These are phyloP conservation scores for Plagodis dolabraria DNA, from an alignment of 2,888 invertebrate species.

Conservation along the genomic window DNA sequence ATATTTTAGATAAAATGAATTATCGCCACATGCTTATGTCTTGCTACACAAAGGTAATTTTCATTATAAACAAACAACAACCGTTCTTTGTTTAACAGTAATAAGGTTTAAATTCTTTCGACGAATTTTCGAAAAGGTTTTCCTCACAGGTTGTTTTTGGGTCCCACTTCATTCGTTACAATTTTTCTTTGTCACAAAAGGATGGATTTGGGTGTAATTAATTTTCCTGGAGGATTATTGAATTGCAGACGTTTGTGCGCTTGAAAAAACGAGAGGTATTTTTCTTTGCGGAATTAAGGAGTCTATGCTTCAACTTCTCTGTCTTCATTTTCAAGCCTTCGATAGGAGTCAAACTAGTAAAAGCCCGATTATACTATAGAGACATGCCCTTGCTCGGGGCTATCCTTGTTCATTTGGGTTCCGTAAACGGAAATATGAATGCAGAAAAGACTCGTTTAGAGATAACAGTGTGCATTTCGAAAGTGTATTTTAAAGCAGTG, in stretches of 20 bases:
- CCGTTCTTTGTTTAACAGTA: conserved; percentile 30
- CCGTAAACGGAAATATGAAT: too few species aligned
- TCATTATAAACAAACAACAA: conserved; percentile 24
- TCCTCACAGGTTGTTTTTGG: conserved; percentile 64
- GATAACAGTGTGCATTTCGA: too few species aligned
- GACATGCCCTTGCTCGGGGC: too few species aligned
- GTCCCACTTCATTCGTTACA: conserved; percentile 75
- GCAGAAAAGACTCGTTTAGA: too few species aligned
- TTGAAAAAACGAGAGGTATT: conserved; percentile 15
- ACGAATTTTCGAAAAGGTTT: conserved; percentile 43
- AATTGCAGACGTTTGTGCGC: conserved; percentile 42
- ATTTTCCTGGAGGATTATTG: conserved; percentile 73
- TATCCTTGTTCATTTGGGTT: too few species aligned
- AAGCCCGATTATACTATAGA: too few species aligned
- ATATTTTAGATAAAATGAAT: not conserved
- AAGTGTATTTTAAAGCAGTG: too few species aligned
- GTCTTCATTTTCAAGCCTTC: too few species aligned
- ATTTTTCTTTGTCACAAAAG: conserved; percentile 81
- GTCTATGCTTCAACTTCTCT: too few species aligned
- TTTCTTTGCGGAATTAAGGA: not conserved
- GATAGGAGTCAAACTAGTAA: too few species aligned
- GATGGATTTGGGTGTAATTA: conserved; percentile 76
- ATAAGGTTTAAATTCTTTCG: conserved; percentile 37
- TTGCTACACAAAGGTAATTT: conserved; percentile 37
- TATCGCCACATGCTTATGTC: conserved; percentile 32